These are phyloP conservation scores for Eumacrocentrus americanus DNA, from an alignment of 2,888 invertebrate species.

Conservation along the genomic window DNA sequence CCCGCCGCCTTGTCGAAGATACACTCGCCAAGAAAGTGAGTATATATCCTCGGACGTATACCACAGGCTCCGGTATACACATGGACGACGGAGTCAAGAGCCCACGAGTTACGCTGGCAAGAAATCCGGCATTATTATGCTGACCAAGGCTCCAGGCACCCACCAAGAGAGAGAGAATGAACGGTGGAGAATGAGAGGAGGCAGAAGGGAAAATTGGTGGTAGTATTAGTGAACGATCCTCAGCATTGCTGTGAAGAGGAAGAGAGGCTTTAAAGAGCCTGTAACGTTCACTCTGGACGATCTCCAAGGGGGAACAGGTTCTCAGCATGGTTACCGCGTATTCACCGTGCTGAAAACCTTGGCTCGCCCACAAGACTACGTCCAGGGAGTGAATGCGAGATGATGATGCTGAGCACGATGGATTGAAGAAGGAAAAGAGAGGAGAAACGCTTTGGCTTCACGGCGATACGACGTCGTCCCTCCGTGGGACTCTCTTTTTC, in stretches of 20 bases:
- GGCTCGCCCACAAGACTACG: slow-evolving; percentile 36
- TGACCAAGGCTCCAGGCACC: neutral
- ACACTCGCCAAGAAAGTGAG: no score
- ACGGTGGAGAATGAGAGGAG: slow-evolving; percentile 1
- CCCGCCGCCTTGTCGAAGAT: slow-evolving; percentile 8
- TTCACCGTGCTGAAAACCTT: slow-evolving; percentile 60
- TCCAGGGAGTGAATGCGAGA: neutral
- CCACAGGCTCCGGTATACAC: neutral
- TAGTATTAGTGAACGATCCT: slow-evolving; percentile 3
- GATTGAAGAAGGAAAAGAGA: slow-evolving; percentile 10
- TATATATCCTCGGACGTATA: neutral
- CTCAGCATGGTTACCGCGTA: slow-evolving; percentile 58
- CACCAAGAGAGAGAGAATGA: slow-evolving; percentile 6
- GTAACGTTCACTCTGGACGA: slow-evolving; percentile 26
- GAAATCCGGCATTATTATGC: slow-evolving; percentile 27
- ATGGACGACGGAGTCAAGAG: neutral
- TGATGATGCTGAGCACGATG: neutral
- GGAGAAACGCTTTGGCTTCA: no score
- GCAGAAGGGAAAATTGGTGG: neutral
- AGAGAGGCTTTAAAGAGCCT: slow-evolving; percentile 32
- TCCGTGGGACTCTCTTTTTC: no score
- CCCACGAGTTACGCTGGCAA: slow-evolving; percentile 35
- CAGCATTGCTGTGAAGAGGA: neutral
- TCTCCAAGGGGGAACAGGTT: slow-evolving; percentile 54
- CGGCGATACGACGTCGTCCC: no score